phyloP scores from a whole-genome alignment of 2,888 invertebrate genomes.

The Phorcus lineatus region DNA sequence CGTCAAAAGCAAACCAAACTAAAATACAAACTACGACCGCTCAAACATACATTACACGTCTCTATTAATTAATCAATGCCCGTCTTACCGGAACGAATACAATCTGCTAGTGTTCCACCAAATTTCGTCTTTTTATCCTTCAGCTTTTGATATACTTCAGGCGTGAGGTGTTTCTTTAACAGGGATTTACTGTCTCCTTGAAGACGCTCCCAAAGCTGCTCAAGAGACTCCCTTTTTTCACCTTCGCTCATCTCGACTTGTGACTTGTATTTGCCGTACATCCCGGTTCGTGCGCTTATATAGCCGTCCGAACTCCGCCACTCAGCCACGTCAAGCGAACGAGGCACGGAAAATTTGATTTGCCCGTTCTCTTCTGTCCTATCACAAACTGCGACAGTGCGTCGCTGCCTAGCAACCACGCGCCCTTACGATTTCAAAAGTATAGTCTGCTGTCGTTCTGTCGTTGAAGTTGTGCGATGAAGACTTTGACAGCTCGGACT shows the following conservation, averaged over 20 bases:
- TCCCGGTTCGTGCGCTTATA: neutral
- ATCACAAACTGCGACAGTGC: neutral
- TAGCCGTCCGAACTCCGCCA: neutral
- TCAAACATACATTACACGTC: too few species aligned
- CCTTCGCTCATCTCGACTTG: neutral
- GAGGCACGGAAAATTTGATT: neutral
- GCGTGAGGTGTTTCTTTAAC: constrained; percentile 81
- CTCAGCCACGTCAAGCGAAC: neutral
- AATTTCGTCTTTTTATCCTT: constrained; percentile 55
- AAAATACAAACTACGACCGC: too few species aligned
- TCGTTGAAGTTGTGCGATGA: too few species aligned
- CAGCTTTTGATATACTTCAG: constrained; percentile 49
- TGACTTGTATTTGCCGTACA: neutral
- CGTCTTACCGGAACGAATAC: constrained; percentile 83
- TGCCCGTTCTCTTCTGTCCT: neutral
- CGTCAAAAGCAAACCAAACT: too few species aligned
- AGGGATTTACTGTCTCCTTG: constrained; percentile 76
- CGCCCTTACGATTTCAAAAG: neutral
- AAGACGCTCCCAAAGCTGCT: too few species aligned
- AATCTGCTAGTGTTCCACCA: constrained; percentile 60
- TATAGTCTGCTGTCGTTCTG: neutral
- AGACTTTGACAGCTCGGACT: too few species aligned
- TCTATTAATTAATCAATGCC: neutral
- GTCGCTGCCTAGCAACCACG: neutral
- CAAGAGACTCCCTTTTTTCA: too few species aligned